A percentile compares a stretch with the other conserved stretches of the same genome.
phyloP scores from a whole-genome alignment of 2,113 vertebrate species.

The Phylloscopus trochilus region DNA sequence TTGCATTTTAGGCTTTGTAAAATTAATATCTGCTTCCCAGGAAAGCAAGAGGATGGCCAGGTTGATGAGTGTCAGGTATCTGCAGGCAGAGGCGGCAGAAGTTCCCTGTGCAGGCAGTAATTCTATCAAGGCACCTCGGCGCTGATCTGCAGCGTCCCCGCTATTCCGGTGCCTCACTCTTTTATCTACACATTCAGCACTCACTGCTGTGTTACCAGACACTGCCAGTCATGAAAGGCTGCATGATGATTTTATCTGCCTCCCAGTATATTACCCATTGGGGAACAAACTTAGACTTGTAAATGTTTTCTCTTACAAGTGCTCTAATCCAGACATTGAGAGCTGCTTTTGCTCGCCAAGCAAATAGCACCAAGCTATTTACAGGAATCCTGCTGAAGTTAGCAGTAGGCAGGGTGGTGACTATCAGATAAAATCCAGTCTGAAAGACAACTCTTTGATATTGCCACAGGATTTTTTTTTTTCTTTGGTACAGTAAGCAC shows the following conservation, averaged over 20 bases:
- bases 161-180: background rate
- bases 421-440: background rate
- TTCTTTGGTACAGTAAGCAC: background rate
- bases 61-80: constrained; percentile 29
- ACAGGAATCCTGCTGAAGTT: background rate
- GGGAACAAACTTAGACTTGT: constrained; percentile 41
- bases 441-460: background rate
- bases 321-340: background rate
- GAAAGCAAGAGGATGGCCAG: constrained; percentile 12
- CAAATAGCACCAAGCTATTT: constrained; percentile 2
- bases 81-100: background rate
- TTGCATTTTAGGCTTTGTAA: constrained; percentile 12
- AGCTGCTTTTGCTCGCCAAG: background rate
- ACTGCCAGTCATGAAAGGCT: constrained; percentile 39
- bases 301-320: constrained; percentile 18
- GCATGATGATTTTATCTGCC: constrained; percentile 41
- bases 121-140: background rate
- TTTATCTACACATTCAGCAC: constrained; percentile 20
- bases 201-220: constrained; percentile 44
- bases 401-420: background rate
- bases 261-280: background rate
- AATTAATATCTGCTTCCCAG: constrained; percentile 38
- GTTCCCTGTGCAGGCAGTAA: constrained; percentile 39
- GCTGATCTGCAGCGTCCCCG: background rate
- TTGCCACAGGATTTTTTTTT: background rate